These are phyloP conservation scores for Temnothorax curvispinosus DNA, from an alignment of 1,140 invertebrate genomes.

Conservation along the genomic window DNA sequence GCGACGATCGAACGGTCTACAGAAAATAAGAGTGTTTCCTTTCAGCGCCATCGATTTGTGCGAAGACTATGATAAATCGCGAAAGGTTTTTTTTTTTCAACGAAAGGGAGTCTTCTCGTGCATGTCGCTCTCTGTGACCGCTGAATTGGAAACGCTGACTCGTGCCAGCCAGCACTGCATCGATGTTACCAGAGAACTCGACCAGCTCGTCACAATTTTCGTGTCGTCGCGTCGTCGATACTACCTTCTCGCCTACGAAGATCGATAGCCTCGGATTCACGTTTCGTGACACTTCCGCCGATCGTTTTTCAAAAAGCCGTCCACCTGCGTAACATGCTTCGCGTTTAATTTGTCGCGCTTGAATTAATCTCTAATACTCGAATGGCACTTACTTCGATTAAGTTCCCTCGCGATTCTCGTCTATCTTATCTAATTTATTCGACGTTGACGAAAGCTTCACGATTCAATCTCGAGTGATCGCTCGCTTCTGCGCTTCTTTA, in stretches of 20 bases:
- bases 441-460: not conserved
- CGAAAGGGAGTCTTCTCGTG: not conserved
- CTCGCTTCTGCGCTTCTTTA: not conserved
- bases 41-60: not conserved
- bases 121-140: slow-evolving; percentile 6
- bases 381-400: not conserved
- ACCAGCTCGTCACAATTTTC: slow-evolving; percentile 50
- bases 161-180: slow-evolving; percentile 36
- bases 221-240: not conserved
- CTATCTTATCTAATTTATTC: slow-evolving; percentile 14
- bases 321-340: not conserved
- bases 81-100: not conserved
- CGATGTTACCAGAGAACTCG: slow-evolving; percentile 55
- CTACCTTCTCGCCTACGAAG: not conserved
- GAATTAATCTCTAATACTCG: slow-evolving; percentile 3
- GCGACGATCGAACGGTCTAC: not conserved
- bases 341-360: not conserved
- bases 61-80: not conserved
- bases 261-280: not conserved
- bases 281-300: not conserved
- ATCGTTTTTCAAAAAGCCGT: slow-evolving; percentile 36
- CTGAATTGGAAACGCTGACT: slow-evolving; percentile 62
- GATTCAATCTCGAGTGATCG: not conserved
- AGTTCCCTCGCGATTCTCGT: not conserved
- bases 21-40: not conserved